Evolutionary conservation across 1,140 invertebrate species (phyloP).

Genomic region (Dryas iulia): DNA sequence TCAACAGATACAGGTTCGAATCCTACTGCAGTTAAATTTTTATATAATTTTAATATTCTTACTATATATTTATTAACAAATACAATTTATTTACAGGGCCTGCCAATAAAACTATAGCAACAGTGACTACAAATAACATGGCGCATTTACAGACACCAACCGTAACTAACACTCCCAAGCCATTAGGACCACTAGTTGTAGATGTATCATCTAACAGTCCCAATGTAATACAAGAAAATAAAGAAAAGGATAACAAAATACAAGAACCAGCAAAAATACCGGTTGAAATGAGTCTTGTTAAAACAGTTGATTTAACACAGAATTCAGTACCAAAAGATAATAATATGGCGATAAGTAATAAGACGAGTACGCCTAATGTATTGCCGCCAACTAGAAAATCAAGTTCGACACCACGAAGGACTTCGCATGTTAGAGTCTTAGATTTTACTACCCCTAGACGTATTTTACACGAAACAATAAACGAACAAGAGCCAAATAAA

Average conservation of each 20-base stretch:
- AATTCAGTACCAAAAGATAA: constrained; percentile 62
- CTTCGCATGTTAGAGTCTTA: constrained; percentile 66
- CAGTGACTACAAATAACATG: background rate
- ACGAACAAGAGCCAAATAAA: constrained; percentile 43
- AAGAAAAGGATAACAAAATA: background rate
- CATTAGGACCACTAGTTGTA: constrained; percentile 46
- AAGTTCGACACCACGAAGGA: constrained; percentile 66
- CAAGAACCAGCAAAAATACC: background rate
- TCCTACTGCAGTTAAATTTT: too few relatives aligned
- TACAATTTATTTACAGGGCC: background rate
- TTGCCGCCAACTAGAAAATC: constrained; percentile 58
- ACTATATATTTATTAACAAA: background rate
- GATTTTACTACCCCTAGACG: constrained; percentile 69
- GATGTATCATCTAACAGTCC: constrained; percentile 36
- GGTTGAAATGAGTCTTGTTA: constrained; percentile 41
- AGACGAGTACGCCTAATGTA: constrained; percentile 56
- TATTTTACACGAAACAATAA: constrained; percentile 58
- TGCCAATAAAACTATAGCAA: background rate
- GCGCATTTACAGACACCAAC: background rate
- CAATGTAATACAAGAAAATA: background rate
- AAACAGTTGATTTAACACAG: constrained; percentile 53
- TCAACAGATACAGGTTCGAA: too few relatives aligned
- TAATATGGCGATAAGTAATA: constrained; percentile 28
- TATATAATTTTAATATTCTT: too few relatives aligned
- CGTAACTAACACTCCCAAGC: background rate